Evolutionary conservation across 2,888 invertebrate genomes (phyloP), one percentile per base, ranked within the genome.

Genomic region (Athalia cordata): DNA sequence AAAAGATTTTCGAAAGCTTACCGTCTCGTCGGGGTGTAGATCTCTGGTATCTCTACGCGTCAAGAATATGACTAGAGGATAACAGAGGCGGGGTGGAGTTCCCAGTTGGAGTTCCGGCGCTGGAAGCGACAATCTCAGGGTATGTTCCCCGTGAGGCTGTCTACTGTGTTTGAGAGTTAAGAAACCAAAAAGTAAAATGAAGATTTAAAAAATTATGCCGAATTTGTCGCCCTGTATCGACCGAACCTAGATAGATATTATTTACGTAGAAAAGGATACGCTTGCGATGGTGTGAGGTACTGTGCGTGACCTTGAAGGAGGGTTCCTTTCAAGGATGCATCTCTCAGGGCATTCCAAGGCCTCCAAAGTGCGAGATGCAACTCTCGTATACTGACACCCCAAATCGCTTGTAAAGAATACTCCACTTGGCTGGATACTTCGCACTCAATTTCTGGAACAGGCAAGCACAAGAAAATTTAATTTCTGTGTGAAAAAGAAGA

Each of bases 301-400:
- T 90, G 90, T 59, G 89, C 89, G 82, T 93, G 88, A 88, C 93
- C 89, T 90, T 92, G 91, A 59, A 93, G 90, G 67, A 93, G 91
- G 75, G 91, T 91, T n/a, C 92, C 92, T 70, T 91, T 91, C 67
- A 92, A 87, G 79, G 94, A 93, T 74, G 94, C 94, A 78, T 94
- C 93, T 43, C 93, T 92, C 80, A 95, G 91, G 79, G 92, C 92
- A 77, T 91, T 91, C 93, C 94, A 94, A 0, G 95, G 94, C 77
- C 94, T 93, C 95, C 95, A 95, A 62, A 96, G 91, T 77, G 95
- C 95, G 84, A 94, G 92, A 88, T 95, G 95, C 79, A 96, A 91
- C 87, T 95, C 95, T 81, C 95, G 91, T 80, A 95, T 95, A 52
- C 95, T 95, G 67, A 95, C 95, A 4, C 95, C 95, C 95, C 95